Conservation (phyloP, 2,888 invertebrate genomes). For the Brachyopa scutellaris region DNA sequence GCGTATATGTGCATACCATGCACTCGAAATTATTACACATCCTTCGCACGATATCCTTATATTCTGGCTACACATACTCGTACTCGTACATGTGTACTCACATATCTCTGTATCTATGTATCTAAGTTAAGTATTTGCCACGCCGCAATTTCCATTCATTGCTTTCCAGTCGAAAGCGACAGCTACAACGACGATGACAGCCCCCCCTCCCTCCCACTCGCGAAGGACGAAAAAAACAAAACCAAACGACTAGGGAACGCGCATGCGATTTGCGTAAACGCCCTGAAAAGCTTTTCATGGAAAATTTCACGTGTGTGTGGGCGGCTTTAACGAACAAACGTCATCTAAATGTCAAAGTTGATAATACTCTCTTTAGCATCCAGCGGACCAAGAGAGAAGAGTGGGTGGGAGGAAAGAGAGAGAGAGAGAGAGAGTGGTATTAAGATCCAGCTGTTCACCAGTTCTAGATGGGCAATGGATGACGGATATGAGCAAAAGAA, state of each 20-base stretch:
- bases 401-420: no score
- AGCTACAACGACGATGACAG: no score
- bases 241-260: constrained; percentile 14
- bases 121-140: constrained; percentile 48
- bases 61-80: no score
- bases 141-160: constrained; percentile 70
- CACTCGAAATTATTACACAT: constrained; percentile 61
- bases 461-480: not conserved
- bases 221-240: not conserved
- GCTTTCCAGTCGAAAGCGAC: constrained; percentile 22
- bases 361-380: constrained; percentile 8
- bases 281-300: constrained; percentile 68
- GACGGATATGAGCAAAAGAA: constrained; percentile 40
- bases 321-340: constrained; percentile 47
- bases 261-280: constrained; percentile 71
- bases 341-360: constrained; percentile 70
- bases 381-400: not conserved
- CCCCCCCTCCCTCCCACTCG: no score
- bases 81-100: not conserved
- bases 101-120: constrained; percentile 4
- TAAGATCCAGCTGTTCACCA: constrained; percentile 56
- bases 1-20: constrained; percentile 56
- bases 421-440: not conserved
- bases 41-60: constrained; percentile 30
- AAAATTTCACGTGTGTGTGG: constrained; percentile 36